These are phyloP conservation scores for Haemorhous mexicanus DNA, from an alignment of 2,113 vertebrate genomes.

Conservation along the genomic window DNA sequence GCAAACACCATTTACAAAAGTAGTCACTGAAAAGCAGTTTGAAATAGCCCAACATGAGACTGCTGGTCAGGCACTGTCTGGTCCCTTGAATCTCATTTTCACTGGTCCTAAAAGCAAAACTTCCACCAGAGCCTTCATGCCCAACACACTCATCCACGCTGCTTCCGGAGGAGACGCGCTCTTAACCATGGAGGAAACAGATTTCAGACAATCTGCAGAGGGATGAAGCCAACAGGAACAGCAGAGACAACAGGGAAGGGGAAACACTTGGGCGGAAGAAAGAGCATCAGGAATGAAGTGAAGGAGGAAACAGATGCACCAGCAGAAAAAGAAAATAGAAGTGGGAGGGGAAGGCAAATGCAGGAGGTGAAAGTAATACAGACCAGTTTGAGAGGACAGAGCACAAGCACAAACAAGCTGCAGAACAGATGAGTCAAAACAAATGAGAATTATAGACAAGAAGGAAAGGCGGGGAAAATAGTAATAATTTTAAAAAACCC, in stretches of 20 bases:
- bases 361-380: neutral
- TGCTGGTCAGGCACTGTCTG: neutral
- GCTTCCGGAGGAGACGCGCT: neutral
- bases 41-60: neutral
- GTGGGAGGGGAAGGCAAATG: neutral
- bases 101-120: neutral
- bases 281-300: neutral
- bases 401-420: neutral
- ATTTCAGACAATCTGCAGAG: neutral
- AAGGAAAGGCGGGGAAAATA: neutral
- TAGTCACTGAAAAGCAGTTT: neutral
- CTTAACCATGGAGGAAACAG: neutral
- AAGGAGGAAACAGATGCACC: conserved; percentile 53
- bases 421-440: neutral
- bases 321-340: neutral
- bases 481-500: neutral
- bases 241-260: neutral
- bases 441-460: neutral
- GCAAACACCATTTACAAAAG: neutral
- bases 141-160: neutral
- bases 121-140: neutral
- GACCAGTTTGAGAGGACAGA: neutral
- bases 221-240: conserved; percentile 1
- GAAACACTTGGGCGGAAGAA: conserved; percentile 5
- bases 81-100: neutral